Base-by-base conservation (phyloP, 37 sponge, comb jelly and placozoan genomes). In the Ianthella basta region DNA sequence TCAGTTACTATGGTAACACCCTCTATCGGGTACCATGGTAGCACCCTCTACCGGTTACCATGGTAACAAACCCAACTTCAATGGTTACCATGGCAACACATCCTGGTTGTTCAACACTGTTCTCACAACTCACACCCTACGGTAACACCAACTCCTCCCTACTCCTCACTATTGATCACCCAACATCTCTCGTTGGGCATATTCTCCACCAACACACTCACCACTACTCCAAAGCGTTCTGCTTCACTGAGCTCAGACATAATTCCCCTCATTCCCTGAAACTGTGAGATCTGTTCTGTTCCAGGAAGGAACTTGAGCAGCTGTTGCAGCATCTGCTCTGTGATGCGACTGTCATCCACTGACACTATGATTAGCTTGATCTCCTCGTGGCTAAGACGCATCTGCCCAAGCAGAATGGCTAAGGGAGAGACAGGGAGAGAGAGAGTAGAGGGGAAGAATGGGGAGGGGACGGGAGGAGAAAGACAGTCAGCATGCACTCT, bases 221-320 rank as follows among this genome's bases (percentile, higher is more conserved):
- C 90, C 87, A 93, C 87, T 57, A 86, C 91, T 36, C 82, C 87
- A 83, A 95, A 91, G 86, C 92, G 91, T 60, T 97, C 97, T 33
- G 95, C 93, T 4, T 94, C 93, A 72, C 90, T 88, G n/a, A 97
- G 91, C 16, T 97, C 95, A 18, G 53, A 41, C 34, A 85, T 59
- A 38, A 90, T 89, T 57, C 87, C 90, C 70, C 80, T 87, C 63
- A 83, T 86, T 16, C 81, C 39, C 24, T 60, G 60, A 40, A 96
- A 87, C 79, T 81, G 83, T 21, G 56, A 61, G 87, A 96, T 86
- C 90, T 91, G 81, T 25, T 97, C 97, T 68, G 88, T 73, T 36
- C 78, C 83, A 23, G 97, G 97, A 60, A 97, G 33, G 85, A 84
- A 97, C 75, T 94, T 95, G 53, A 87, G 44, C 60, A 97, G 85